phyloP scores from a whole-genome alignment of 2,888 invertebrate genomes.

The Terebella lapidaria region DNA sequence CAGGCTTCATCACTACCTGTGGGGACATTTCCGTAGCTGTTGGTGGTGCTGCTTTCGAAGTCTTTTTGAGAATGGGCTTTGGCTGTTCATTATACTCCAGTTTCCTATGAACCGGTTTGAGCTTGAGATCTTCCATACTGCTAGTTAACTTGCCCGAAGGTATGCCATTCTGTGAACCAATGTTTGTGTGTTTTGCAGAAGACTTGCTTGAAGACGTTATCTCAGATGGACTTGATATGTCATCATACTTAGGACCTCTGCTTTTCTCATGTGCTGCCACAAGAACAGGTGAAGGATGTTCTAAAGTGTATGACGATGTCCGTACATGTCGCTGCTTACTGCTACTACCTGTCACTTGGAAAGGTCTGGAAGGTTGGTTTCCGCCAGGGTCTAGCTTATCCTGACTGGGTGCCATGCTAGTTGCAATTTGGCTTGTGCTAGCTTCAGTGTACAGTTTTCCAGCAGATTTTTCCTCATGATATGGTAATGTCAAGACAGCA shows the following conservation, averaged over 20 bases:
- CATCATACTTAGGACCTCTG: neutral
- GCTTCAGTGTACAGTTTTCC: neutral
- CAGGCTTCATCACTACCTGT: no score
- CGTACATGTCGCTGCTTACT: neutral
- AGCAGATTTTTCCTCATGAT: neutral
- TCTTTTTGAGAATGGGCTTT: neutral
- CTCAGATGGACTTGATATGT: neutral
- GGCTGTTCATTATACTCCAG: conserved; percentile 10
- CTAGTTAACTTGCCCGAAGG: conserved; percentile 10
- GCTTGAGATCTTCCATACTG: conserved; percentile 21
- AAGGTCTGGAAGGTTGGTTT: neutral
- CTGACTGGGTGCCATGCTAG: neutral
- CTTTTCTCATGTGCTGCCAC: conserved; percentile 11
- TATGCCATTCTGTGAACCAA: no score
- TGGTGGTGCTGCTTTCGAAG: no score
- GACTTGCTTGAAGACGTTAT: neutral
- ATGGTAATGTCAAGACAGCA: conserved; percentile 13
- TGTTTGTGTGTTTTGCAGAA: neutral
- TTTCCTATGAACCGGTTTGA: conserved; percentile 16
- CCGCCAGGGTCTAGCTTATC: neutral
- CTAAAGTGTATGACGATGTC: conserved; percentile 74
- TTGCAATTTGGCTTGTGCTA: neutral
- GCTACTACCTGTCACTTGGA: neutral
- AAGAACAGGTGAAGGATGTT: conserved; percentile 72
- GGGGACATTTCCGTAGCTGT: no score